Evolutionary conservation across 1,140 invertebrate genomes (phyloP).

Genomic region (Patella vulgata): DNA sequence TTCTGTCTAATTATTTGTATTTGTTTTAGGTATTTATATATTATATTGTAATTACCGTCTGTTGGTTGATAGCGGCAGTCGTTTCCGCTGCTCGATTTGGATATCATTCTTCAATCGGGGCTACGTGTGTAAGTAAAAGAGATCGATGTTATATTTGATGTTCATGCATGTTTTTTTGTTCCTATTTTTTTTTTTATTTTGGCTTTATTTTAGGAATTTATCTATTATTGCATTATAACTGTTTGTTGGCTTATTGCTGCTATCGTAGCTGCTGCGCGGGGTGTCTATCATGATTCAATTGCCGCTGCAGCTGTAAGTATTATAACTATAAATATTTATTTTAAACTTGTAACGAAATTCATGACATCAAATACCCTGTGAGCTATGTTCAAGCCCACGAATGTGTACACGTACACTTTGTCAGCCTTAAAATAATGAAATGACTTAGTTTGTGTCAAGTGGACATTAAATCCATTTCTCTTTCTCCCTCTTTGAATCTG

Average conservation of each 20-base stretch:
- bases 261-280: slow-evolving; percentile 48
- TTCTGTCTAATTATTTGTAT: too few species aligned
- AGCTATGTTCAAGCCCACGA: too few species aligned
- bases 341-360: too few species aligned
- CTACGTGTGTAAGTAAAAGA: slow-evolving; percentile 46
- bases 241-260: slow-evolving; percentile 70
- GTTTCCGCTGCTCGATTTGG: slow-evolving; percentile 43
- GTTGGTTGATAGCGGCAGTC: slow-evolving; percentile 67
- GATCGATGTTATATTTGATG: too few species aligned
- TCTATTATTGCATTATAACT: slow-evolving; percentile 77
- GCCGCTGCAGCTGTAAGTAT: slow-evolving; percentile 44
- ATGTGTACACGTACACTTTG: too few species aligned
- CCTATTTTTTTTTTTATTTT: slow-evolving; percentile 8
- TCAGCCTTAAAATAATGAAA: too few species aligned
- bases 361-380: too few species aligned
- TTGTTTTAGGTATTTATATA: slow-evolving; percentile 77
- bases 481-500: too few species aligned
- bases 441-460: too few species aligned
- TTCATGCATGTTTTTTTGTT: too few species aligned
- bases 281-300: slow-evolving; percentile 24
- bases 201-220: slow-evolving; percentile 73
- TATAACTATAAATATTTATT: neutral
- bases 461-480: too few species aligned
- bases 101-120: slow-evolving; percentile 31
- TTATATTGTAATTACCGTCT: slow-evolving; percentile 76